phyloP scores from a whole-genome alignment of 1,140 invertebrate genomes.

The Megathymus violae region DNA sequence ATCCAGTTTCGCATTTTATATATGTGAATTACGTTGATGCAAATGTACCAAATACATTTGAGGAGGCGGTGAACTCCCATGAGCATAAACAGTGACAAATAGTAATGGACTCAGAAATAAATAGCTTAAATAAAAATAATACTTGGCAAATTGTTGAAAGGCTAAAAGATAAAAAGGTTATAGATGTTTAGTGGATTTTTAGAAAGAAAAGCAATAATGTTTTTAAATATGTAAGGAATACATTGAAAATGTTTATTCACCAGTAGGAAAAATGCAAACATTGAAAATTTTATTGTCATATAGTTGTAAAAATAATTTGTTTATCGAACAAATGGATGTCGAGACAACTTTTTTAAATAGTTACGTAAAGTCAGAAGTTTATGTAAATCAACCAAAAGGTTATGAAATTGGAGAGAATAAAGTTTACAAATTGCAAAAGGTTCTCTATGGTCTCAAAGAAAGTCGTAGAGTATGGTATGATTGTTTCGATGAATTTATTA shows the following conservation, averaged over 20 bases:
- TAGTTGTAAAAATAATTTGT: constrained; percentile 48
- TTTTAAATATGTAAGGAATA: constrained; percentile 33
- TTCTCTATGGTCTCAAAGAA: constrained; percentile 51
- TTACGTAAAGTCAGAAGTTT: constrained; percentile 66
- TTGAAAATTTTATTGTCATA: constrained; percentile 55
- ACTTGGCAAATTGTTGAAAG: constrained; percentile 55
- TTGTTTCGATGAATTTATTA: constrained; percentile 50
- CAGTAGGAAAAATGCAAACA: constrained; percentile 53
- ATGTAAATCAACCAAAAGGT: constrained; percentile 68
- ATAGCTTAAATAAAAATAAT: constrained; percentile 52
- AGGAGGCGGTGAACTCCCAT: constrained; percentile 52
- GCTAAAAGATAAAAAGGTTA: constrained; percentile 13
- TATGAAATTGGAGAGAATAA: constrained; percentile 46
- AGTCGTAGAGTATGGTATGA: constrained; percentile 53
- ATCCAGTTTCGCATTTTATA: constrained; percentile 49
- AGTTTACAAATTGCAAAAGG: constrained; percentile 50
- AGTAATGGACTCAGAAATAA: constrained; percentile 60
- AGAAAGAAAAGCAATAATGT: background rate
- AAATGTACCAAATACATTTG: constrained; percentile 56
- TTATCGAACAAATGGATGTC: constrained; percentile 67
- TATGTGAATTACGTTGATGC: constrained; percentile 59
- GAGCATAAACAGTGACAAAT: constrained; percentile 52
- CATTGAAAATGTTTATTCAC: constrained; percentile 55
- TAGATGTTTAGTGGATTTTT: background rate
- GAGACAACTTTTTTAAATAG: constrained; percentile 63